phyloP scores from a whole-genome alignment of 1,140 invertebrate species.

The Meteorus sp. region DNA sequence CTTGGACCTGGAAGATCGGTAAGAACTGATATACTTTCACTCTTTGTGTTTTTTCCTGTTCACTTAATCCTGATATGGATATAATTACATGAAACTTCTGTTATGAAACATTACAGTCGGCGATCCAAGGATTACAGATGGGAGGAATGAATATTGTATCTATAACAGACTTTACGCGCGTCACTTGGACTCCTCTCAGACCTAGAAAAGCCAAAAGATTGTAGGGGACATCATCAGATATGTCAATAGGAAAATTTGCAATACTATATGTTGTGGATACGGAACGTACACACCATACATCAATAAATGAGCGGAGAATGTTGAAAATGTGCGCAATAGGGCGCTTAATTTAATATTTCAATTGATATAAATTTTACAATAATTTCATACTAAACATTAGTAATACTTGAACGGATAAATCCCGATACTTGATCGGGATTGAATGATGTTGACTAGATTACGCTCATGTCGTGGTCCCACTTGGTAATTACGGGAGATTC shows the following conservation, averaged over 20 bases:
- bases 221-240: slow-evolving; percentile 54
- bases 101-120: slow-evolving; percentile 71
- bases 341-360: no score
- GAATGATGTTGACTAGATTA: no score
- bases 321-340: no score
- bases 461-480: no score
- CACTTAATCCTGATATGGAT: slow-evolving; percentile 7
- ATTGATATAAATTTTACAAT: no score
- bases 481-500: no score
- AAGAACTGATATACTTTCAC: no score
- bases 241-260: neutral
- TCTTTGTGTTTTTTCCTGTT: slow-evolving; percentile 26
- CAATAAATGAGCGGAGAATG: no score
- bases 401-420: no score
- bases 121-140: slow-evolving; percentile 92
- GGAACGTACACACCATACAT: neutral
- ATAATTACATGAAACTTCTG: no score
- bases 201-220: slow-evolving; percentile 75
- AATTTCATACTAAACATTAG: no score
- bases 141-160: slow-evolving; percentile 86
- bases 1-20: slow-evolving; percentile 88
- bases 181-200: slow-evolving; percentile 76
- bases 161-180: slow-evolving; percentile 83
- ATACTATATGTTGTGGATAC: neutral
- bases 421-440: no score